These are phyloP conservation scores for Tricholaema leucomelas DNA, from an alignment of 2,113 vertebrate species.

Conservation along the genomic window DNA sequence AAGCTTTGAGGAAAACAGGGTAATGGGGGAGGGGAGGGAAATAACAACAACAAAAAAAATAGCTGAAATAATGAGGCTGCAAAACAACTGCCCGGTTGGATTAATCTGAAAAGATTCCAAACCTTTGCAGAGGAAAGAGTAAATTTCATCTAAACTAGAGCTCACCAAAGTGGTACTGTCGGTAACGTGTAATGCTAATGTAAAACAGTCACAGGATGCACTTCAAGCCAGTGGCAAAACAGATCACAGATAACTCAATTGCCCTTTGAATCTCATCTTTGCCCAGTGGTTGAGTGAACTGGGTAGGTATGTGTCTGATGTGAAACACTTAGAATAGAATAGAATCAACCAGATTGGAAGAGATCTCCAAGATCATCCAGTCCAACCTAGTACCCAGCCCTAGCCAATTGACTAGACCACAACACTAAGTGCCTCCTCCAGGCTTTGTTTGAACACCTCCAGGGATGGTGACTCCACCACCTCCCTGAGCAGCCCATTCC, in stretches of 20 bases:
- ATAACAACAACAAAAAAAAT: neutral
- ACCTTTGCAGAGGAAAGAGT: neutral
- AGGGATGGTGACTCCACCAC: no score
- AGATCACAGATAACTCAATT: neutral
- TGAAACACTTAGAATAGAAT: no score
- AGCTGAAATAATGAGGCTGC: conserved; percentile 3
- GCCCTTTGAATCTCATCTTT: neutral
- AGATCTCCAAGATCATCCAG: no score
- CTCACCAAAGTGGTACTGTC: neutral
- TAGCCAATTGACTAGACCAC: no score
- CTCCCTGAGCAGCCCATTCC: no score
- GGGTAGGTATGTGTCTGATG: neutral
- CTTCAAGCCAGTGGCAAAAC: neutral
- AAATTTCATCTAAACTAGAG: neutral
- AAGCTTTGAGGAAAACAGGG: conserved; percentile 36
- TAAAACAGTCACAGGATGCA: neutral
- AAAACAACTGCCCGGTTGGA: neutral
- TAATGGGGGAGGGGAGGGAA: accelerated
- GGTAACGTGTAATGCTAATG: neutral
- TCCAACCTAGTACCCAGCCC: no score
- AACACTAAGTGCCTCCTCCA: no score
- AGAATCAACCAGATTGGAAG: no score
- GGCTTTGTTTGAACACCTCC: no score
- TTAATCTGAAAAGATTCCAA: conserved; percentile 11
- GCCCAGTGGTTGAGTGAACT: neutral